Evolutionary conservation across 2,797 vertebrate species (phyloP).

Genomic region (Anniella stebbinsi): DNA sequence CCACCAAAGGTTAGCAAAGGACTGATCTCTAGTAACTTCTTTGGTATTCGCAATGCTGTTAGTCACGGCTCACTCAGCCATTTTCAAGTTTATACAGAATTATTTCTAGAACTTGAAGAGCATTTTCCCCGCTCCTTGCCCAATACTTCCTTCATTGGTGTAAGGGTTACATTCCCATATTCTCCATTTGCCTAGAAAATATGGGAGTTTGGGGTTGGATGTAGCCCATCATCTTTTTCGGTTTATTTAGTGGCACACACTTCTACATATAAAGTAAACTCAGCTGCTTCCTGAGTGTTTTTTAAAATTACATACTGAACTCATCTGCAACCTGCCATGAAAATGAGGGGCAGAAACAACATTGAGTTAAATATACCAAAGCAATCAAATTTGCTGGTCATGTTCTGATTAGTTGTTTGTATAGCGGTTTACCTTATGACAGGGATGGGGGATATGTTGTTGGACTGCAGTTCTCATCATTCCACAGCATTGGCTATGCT

Average conservation of each 20-base stretch:
- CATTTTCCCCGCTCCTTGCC: slow-evolving; percentile 41
- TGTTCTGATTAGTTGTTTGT: accelerated
- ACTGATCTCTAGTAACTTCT: slow-evolving; percentile 63
- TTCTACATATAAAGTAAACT: slow-evolving; percentile 40
- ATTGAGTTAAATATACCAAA: not conserved
- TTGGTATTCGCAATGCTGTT: slow-evolving; percentile 71
- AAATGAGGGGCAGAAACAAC: not conserved
- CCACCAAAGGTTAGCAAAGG: slow-evolving; percentile 58
- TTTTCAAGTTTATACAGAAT: slow-evolving; percentile 71
- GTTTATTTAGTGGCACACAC: slow-evolving; percentile 47
- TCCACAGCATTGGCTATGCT: too few species aligned
- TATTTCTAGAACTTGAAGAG: slow-evolving; percentile 63
- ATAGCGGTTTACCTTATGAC: too few species aligned
- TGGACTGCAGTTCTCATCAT: too few species aligned
- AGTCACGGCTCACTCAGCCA: slow-evolving; percentile 66
- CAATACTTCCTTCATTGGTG: slow-evolving; percentile 54
- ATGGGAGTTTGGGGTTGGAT: slow-evolving; percentile 24
- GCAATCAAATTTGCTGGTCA: not conserved
- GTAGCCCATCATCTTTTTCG: slow-evolving; percentile 38
- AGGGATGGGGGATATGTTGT: too few species aligned
- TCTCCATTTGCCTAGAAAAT: slow-evolving; percentile 42
- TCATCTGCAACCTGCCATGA: not conserved
- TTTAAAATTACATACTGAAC: slow-evolving; percentile 40
- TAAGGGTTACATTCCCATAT: slow-evolving; percentile 53
- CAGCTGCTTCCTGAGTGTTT: slow-evolving; percentile 34